Conservation (phyloP, 2,888 invertebrate genomes). For the Saturnia pavonia region DNA sequence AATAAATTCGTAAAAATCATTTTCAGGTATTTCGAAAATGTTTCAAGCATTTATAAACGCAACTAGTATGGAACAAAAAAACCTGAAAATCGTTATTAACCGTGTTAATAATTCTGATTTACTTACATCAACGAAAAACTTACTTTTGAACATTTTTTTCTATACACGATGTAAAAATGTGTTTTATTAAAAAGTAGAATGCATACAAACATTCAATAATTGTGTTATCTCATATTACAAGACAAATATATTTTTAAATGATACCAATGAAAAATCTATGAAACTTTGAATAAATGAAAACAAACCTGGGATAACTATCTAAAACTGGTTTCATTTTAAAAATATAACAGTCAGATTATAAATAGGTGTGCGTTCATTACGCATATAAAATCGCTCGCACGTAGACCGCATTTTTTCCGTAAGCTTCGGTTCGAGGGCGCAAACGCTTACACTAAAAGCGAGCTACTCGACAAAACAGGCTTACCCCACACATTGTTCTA, state of each 20-base stretch:
- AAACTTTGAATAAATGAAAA: neutral
- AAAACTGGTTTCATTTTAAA: neutral
- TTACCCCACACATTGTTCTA: conserved; percentile 45
- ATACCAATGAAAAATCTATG: neutral
- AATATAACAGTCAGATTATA: neutral
- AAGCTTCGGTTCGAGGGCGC: conserved; percentile 32
- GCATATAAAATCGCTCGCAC: conserved; percentile 1
- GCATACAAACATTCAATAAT: neutral
- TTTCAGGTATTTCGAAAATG: no score
- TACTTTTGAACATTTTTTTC: no score
- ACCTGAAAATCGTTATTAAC: no score
- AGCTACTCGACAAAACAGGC: conserved; percentile 43
- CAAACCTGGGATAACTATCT: neutral
- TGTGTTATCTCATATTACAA: neutral
- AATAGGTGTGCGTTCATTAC: neutral
- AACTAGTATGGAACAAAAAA: no score
- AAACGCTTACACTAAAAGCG: conserved; percentile 47
- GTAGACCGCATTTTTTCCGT: conserved; percentile 22
- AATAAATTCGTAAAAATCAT: no score
- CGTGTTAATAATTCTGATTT: no score
- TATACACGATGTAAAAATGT: neutral
- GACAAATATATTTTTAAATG: neutral
- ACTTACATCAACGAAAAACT: no score
- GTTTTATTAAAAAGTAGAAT: neutral
- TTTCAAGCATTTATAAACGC: no score